Percentiles rank a stretch among this genome's conserved stretches.
phyloP scores from a whole-genome alignment of 2,888 invertebrate species.

The Microctonus hyperodae region DNA sequence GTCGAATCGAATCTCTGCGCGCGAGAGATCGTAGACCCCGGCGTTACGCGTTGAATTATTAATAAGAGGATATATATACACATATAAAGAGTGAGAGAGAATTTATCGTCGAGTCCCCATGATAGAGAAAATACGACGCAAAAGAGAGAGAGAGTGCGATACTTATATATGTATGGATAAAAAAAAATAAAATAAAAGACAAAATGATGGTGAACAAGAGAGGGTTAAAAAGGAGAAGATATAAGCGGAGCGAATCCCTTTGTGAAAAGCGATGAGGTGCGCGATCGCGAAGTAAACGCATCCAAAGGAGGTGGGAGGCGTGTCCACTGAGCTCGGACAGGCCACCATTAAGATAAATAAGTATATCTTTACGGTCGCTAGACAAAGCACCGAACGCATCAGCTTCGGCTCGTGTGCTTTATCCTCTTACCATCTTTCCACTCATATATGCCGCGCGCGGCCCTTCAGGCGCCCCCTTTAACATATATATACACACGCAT shows the following conservation, averaged over 20 bases:
- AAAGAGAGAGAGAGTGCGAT: not conserved
- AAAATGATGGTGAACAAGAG: not conserved
- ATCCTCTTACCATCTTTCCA: conserved; percentile 19
- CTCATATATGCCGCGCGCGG: conserved; percentile 6
- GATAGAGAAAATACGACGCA: not conserved
- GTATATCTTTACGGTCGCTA: conserved; percentile 44
- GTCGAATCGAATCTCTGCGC: conserved; percentile 22
- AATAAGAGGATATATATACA: conserved; percentile 16
- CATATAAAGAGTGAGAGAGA: not conserved
- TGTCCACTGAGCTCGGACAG: conserved; percentile 37
- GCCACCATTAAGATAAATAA: conserved; percentile 44
- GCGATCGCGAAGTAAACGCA: not conserved
- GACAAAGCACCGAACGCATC: conserved; percentile 34
- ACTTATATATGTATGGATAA: not conserved
- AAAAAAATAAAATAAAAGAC: not conserved
- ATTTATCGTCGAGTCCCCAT: not conserved
- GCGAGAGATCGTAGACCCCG: conserved; percentile 27
- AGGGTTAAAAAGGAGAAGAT: conserved; percentile 8
- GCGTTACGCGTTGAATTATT: conserved; percentile 30
- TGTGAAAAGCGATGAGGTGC: conserved; percentile 10
- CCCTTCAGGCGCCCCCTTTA: conserved; percentile 6
- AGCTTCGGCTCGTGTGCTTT: conserved; percentile 11
- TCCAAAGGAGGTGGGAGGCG: conserved; percentile 35
- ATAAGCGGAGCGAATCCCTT: conserved; percentile 12
- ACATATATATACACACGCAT: conserved; percentile 3